Conservation (phyloP, 2,113 vertebrate genomes). For the Semicossyphus pulcher region DNA sequence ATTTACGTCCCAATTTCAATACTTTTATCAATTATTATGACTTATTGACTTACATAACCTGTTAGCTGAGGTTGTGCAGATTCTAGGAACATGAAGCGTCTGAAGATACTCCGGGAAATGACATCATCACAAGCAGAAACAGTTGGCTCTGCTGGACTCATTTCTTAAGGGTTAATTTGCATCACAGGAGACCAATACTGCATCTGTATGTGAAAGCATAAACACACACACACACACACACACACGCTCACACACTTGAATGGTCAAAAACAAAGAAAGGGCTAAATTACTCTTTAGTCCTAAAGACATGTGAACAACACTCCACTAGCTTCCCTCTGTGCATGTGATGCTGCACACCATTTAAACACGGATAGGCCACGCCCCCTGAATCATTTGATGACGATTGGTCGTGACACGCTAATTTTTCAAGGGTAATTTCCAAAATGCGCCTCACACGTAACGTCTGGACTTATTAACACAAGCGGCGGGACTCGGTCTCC, state of each 20-base stretch:
- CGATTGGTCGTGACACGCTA: slow-evolving; percentile 77
- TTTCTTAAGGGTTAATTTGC: too few species aligned
- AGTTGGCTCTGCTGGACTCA: too few species aligned
- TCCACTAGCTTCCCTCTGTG: slow-evolving; percentile 34
- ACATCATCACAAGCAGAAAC: too few species aligned
- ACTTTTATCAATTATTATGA: too few species aligned
- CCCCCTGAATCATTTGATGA: slow-evolving; percentile 71
- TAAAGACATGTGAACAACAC: slow-evolving; percentile 45
- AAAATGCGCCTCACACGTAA: slow-evolving; percentile 79
- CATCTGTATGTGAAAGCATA: neutral
- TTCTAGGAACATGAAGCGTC: too few species aligned
- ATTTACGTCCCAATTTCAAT: too few species aligned
- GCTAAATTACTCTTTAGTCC: slow-evolving; percentile 12
- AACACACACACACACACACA: neutral
- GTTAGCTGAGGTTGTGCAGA: too few species aligned
- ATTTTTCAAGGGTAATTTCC: slow-evolving; percentile 84
- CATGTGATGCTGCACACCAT: slow-evolving; percentile 49
- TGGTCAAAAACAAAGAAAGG: slow-evolving; percentile 46
- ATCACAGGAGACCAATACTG: neutral
- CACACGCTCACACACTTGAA: slow-evolving; percentile 21
- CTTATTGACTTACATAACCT: too few species aligned
- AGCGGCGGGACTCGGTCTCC: slow-evolving; percentile 39
- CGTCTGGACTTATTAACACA: slow-evolving; percentile 83
- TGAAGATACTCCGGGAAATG: too few species aligned
- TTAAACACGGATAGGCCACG: slow-evolving; percentile 57